A percentile compares a stretch with the other conserved stretches of the same genome.
Conservation (phyloP, 2,113 vertebrate genomes). For the Solea solea region DNA sequence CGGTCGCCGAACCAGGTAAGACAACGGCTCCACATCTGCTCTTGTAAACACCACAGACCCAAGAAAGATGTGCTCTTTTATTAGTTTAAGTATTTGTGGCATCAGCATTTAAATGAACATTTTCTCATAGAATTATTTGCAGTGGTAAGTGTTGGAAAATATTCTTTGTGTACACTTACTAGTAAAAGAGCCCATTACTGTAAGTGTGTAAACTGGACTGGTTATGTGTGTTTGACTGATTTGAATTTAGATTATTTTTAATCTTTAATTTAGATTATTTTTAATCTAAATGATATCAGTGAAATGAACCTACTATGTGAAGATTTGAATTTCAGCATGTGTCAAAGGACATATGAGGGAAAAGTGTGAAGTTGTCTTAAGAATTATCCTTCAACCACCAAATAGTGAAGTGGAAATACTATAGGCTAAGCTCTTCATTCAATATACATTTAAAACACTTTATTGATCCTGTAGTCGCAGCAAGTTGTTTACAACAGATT, state of each 20-base stretch:
- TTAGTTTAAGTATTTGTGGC: conserved; percentile 11
- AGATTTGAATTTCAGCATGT: neutral
- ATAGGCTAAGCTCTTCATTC: neutral
- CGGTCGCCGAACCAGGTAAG: conserved; percentile 93
- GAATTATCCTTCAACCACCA: neutral
- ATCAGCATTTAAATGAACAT: conserved; percentile 17
- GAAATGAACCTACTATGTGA: neutral
- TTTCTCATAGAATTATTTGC: neutral
- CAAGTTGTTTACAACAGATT: conserved; percentile 2
- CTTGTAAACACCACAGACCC: conserved; percentile 11
- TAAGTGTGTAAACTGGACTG: neutral
- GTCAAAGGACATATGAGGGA: neutral
- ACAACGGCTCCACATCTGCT: neutral
- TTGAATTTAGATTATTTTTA: neutral
- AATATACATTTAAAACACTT: neutral
- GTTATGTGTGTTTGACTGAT: neutral
- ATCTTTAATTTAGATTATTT: neutral
- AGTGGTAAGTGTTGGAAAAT: conserved; percentile 14
- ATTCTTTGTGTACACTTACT: neutral
- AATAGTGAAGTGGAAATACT: neutral
- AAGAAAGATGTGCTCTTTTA: conserved; percentile 4
- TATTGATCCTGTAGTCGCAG: neutral
- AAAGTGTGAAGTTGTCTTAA: neutral
- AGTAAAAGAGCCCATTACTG: neutral
- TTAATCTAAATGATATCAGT: neutral